phyloP scores from a whole-genome alignment of 2,797 vertebrate species.

The Chrysocyon brachyurus region DNA sequence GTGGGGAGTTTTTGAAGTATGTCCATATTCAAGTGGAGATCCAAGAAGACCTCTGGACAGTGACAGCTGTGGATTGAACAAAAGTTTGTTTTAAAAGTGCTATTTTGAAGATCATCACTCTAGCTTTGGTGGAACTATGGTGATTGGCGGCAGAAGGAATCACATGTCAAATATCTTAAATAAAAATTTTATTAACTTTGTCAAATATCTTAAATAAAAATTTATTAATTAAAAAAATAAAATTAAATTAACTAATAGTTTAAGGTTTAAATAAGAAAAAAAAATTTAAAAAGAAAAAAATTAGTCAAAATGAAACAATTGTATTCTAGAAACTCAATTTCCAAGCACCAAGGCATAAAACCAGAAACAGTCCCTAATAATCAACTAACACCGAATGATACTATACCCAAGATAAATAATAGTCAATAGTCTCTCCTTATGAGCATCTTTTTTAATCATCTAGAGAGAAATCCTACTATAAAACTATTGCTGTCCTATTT shows the following conservation, averaged over 20 bases:
- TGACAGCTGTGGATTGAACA: too few species aligned
- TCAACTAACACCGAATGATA: neutral
- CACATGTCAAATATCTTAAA: too few species aligned
- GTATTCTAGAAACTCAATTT: neutral
- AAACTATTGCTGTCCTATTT: neutral
- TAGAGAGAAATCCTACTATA: neutral
- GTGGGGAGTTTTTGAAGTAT: too few species aligned
- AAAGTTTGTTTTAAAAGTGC: too few species aligned
- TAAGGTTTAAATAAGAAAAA: neutral
- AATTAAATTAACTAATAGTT: neutral
- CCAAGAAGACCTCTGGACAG: too few species aligned
- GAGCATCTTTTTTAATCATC: neutral
- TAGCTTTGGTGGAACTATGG: too few species aligned
- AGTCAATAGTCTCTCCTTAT: neutral
- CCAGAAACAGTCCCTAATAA: neutral
- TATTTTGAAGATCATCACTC: too few species aligned
- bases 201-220: too few species aligned
- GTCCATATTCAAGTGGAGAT: too few species aligned
- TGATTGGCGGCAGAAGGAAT: too few species aligned
- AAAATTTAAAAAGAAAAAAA: neutral
- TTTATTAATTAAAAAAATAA: too few species aligned
- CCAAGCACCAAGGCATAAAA: neutral
- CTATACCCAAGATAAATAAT: neutral
- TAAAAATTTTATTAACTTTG: too few species aligned
- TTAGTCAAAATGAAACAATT: slow-evolving; percentile 30